Evolutionary conservation across 2,797 vertebrate species (phyloP).

Genomic region (Cryptoblepharus egeriae): DNA sequence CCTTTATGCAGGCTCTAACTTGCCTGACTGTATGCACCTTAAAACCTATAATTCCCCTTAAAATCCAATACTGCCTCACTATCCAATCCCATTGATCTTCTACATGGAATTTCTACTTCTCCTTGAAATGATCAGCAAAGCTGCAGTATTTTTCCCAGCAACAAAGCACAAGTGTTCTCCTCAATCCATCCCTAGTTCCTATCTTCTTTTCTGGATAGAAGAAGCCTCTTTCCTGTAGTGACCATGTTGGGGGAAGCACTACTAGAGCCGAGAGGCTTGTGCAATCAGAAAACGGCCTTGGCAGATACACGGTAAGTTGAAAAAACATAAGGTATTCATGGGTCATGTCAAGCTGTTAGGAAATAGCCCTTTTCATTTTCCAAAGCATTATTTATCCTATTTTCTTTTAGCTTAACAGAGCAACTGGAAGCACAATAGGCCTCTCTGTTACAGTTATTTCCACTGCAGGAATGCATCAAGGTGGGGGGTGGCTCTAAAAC

Average conservation of each 20-base stretch:
- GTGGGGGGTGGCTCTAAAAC: background rate
- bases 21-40: background rate
- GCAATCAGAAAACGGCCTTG: background rate
- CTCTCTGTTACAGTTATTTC: background rate
- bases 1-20: background rate
- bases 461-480: background rate
- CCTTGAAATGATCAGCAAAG: background rate
- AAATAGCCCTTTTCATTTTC: conserved; percentile 2
- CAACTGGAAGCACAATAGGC: background rate
- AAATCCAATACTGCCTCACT: background rate
- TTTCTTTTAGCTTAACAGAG: background rate
- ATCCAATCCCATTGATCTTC: background rate
- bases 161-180: background rate
- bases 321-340: background rate
- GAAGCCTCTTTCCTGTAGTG: background rate
- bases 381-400: background rate
- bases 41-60: background rate
- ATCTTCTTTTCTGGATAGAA: background rate
- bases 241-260: background rate
- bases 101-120: background rate
- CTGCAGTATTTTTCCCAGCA: background rate
- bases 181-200: background rate
- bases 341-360: background rate
- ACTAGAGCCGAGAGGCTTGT: background rate
- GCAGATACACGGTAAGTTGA: background rate